Base-by-base conservation (phyloP, 2,113 vertebrate species). In the Puntigrus tetrazona region DNA sequence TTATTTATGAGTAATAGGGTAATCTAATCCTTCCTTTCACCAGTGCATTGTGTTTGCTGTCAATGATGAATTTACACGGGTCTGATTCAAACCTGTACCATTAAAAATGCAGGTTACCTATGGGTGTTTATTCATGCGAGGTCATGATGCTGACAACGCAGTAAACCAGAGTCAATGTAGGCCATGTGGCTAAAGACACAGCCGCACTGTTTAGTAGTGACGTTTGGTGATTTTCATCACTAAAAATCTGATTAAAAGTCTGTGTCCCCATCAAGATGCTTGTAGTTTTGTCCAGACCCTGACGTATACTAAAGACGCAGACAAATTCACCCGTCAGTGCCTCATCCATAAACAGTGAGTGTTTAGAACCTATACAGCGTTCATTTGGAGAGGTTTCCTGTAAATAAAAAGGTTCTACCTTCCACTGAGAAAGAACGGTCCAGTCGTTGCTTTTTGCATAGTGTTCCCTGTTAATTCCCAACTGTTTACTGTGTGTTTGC, bases 1-100 rank as follows among this genome's bases (percentile, higher is more conserved):
- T 93, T 92, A 92, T 93, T 92, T 65, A 92, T 93, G 10, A 59
- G 61, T 34, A 89, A 87, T 86, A 27, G 83, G 89, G 91, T 86
- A 91, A 92, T 92, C 87, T 78, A 90, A 91, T 91, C 89, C 76
- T 82, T 79, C 75, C 83, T 85, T 88, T 87, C 89, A 87, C 86
- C 86, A 73, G 41, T 34, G 13, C 76, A 43, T 57, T 89, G 82
- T 90, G 88, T 91, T 90, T 89, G 80, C 87, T 86, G 84, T 85
- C 89, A 91, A 87, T 85, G 90, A 90, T 92, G 87, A 92, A 50
- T 75, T 31, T 27, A 88, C 83, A 63, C 84, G 81, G 82, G 81
- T 81, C 75, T 27, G 31, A 61, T 43, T 81, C 59, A 69, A 83
- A 85, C 80, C 87, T 57, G 11, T 77, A 22, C 29, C 73, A 72